Conservation (phyloP, 2,888 invertebrate species). For the Lamellibrachia columna region DNA sequence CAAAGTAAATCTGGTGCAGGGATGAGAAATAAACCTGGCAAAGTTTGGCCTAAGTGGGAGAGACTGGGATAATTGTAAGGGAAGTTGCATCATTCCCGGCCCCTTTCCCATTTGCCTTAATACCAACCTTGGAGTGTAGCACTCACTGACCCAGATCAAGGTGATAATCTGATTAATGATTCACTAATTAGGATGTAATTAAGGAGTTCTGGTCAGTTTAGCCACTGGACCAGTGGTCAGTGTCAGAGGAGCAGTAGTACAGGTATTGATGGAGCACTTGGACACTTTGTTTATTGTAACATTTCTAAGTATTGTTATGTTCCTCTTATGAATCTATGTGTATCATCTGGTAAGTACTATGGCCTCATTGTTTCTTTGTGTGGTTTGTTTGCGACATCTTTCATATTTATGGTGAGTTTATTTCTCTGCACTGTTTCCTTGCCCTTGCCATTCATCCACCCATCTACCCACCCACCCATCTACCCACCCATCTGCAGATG, state of each 20-base stretch:
- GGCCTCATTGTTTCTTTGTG: background rate
- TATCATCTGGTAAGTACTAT: background rate
- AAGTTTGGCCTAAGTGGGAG: background rate
- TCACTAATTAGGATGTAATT: background rate
- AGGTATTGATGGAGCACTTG: background rate
- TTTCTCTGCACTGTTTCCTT: background rate
- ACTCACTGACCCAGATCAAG: background rate
- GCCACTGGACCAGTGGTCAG: background rate
- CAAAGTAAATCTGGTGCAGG: background rate
- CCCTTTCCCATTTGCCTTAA: background rate
- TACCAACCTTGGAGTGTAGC: background rate
- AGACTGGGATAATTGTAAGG: background rate
- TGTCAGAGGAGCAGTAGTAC: background rate
- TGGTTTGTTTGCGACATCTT: background rate
- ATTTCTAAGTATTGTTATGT: conserved; percentile 1
- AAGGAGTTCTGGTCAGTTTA: background rate
- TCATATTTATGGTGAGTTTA: background rate
- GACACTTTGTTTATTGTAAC: background rate
- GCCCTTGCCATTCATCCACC: background rate
- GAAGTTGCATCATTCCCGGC: background rate
- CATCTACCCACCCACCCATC: background rate
- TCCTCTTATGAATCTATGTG: background rate
- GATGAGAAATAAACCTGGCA: background rate
- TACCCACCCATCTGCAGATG: background rate
- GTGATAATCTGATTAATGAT: background rate